A percentile compares a stretch with the other conserved stretches of the same genome.
phyloP scores from a whole-genome alignment of 2,888 invertebrate genomes.

The Metallyticus violacea region DNA sequence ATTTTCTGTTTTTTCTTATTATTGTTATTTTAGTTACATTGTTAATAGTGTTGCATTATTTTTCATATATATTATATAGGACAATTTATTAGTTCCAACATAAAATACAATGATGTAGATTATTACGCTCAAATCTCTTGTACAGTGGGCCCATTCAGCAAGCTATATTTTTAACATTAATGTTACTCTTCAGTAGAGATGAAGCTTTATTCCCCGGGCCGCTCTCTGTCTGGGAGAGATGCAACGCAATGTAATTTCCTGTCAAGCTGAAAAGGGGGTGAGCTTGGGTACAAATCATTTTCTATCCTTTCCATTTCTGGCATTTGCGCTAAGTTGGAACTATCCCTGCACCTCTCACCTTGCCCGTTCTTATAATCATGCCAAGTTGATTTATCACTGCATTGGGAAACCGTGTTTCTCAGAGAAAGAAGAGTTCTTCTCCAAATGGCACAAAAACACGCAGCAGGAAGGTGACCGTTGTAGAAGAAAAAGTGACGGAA shows the following conservation, averaged over 20 bases:
- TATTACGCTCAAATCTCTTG: too few relatives aligned
- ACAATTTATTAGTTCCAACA: too few relatives aligned
- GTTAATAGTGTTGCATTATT: too few relatives aligned
- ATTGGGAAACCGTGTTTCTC: background rate
- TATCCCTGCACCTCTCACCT: background rate
- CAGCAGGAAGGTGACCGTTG: too few relatives aligned
- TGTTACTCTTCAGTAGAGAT: background rate
- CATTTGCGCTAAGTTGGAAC: background rate
- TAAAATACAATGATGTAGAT: too few relatives aligned
- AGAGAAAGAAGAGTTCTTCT: background rate
- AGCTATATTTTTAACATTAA: background rate
- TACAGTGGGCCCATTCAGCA: background rate
- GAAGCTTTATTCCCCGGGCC: background rate
- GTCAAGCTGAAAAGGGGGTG: background rate
- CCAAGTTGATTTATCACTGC: constrained; percentile 1
- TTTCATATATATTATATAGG: too few relatives aligned
- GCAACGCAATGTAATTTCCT: constrained; percentile 12
- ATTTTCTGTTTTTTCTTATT: too few relatives aligned
- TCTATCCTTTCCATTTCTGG: background rate
- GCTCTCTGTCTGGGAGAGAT: background rate
- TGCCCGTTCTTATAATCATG: background rate
- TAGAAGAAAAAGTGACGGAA: background rate
- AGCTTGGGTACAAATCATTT: constrained; percentile 4
- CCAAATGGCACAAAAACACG: background rate
- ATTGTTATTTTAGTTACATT: too few relatives aligned